A percentile compares a stretch with the other conserved stretches of the same genome.
phyloP scores from a whole-genome alignment of 2,113 vertebrate species.

The Camarhynchus parvulus region DNA sequence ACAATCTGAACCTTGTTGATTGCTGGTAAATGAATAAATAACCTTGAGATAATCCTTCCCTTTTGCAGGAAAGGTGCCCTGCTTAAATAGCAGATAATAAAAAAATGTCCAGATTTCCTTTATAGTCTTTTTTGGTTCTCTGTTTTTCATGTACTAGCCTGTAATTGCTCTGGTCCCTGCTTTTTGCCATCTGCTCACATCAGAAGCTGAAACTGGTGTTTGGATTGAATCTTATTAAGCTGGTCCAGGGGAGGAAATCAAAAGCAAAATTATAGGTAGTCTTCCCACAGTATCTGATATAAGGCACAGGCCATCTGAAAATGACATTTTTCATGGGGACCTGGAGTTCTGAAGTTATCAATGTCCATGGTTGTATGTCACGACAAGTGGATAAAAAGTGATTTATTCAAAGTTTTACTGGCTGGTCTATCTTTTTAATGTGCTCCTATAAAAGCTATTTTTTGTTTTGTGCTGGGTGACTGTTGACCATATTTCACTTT shows the following conservation, averaged over 20 bases:
- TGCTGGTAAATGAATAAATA: slow-evolving; percentile 74
- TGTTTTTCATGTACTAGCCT: not conserved
- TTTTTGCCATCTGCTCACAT: slow-evolving; percentile 40
- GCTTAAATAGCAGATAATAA: slow-evolving; percentile 49
- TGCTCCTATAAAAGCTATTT: slow-evolving; percentile 55
- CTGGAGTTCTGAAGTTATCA: slow-evolving; percentile 36
- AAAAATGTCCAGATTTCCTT: slow-evolving; percentile 9
- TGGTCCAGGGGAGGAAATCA: not conserved
- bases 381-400: slow-evolving; percentile 51
- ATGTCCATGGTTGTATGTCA: not conserved
- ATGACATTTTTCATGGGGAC: slow-evolving; percentile 34
- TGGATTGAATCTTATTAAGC: slow-evolving; percentile 49
- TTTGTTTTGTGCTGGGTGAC: slow-evolving; percentile 47
- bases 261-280: slow-evolving; percentile 22
- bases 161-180: not conserved
- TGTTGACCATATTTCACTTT: slow-evolving; percentile 66
- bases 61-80: slow-evolving; percentile 34
- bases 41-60: slow-evolving; percentile 64
- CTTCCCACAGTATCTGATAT: slow-evolving; percentile 26
- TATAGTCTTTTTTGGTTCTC: not conserved
- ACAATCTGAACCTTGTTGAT: slow-evolving; percentile 64
- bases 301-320: slow-evolving; percentile 13
- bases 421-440: slow-evolving; percentile 39
- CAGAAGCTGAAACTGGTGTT: slow-evolving; percentile 49
- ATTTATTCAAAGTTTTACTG: slow-evolving; percentile 65